Conservation (phyloP, 2,113 vertebrate genomes). For the Ceratotherium simum region DNA sequence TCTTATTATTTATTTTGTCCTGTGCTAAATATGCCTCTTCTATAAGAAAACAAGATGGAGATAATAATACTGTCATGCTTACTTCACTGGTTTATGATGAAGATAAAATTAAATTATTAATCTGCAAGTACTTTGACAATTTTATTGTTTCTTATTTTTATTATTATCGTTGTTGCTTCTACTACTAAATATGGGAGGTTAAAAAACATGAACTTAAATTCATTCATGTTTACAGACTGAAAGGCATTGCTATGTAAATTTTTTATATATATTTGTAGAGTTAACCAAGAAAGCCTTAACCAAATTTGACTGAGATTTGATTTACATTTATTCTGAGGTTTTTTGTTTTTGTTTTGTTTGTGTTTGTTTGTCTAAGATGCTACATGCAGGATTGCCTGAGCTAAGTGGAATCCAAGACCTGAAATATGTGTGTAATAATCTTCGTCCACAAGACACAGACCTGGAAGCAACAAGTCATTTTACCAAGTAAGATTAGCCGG, state of each 20-base stretch:
- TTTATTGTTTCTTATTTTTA: neutral
- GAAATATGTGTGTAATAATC: conserved; percentile 92
- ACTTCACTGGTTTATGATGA: neutral
- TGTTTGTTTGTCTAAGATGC: conserved; percentile 87
- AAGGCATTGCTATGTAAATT: neutral
- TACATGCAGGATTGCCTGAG: conserved; percentile 91
- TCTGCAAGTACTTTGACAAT: neutral
- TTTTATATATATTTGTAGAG: neutral
- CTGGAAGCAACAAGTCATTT: conserved; percentile 94
- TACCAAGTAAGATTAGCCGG: conserved; percentile 88
- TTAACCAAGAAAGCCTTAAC: neutral
- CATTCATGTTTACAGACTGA: neutral
- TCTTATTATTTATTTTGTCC: neutral
- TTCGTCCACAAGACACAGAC: conserved; percentile 92
- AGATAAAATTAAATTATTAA: conserved; percentile 6
- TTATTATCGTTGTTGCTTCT: neutral
- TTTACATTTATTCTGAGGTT: neutral
- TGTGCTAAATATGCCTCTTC: neutral
- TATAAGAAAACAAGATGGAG: neutral
- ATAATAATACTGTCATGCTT: neutral
- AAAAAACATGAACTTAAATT: neutral
- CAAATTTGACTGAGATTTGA: neutral
- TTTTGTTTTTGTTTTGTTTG: conserved; percentile 34
- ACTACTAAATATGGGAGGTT: neutral
- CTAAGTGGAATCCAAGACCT: conserved; percentile 90